Percentiles rank a stretch among this genome's conserved stretches.
Conservation (phyloP, 2,888 invertebrate species). For the Calameuta pallipes region DNA sequence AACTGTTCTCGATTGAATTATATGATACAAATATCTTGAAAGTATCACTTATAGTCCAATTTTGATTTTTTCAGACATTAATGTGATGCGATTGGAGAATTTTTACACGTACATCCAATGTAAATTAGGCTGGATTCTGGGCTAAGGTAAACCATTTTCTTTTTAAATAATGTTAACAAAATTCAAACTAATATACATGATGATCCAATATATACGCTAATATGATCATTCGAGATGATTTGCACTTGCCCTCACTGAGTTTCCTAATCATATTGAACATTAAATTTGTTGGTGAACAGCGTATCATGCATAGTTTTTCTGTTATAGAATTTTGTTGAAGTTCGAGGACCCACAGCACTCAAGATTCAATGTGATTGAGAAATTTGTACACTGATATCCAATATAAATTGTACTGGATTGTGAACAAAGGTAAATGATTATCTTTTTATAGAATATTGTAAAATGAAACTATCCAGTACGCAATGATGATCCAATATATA, state of each 20-base stretch:
- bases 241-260: conserved; percentile 60
- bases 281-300: conserved; percentile 6
- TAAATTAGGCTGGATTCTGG: not conserved
- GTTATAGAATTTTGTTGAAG: conserved; percentile 12
- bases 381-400: not conserved
- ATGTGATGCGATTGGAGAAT: not conserved
- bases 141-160: conserved; percentile 1
- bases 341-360: not conserved
- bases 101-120: not conserved
- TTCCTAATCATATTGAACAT: not conserved
- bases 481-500: conserved; percentile 49
- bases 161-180: not conserved
- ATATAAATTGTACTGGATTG: not conserved
- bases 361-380: not conserved
- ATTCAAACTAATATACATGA: conserved; percentile 23
- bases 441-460: not conserved
- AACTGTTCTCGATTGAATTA: conserved; percentile 5
- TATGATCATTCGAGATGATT: conserved; percentile 48
- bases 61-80: not conserved
- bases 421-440: not conserved
- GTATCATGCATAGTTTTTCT: conserved; percentile 8
- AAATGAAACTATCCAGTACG: not conserved
- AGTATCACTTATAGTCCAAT: not conserved
- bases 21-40: not conserved
- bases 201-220: conserved; percentile 56